Conservation (phyloP, 2,888 invertebrate genomes). For the Orchesella flavescens region DNA sequence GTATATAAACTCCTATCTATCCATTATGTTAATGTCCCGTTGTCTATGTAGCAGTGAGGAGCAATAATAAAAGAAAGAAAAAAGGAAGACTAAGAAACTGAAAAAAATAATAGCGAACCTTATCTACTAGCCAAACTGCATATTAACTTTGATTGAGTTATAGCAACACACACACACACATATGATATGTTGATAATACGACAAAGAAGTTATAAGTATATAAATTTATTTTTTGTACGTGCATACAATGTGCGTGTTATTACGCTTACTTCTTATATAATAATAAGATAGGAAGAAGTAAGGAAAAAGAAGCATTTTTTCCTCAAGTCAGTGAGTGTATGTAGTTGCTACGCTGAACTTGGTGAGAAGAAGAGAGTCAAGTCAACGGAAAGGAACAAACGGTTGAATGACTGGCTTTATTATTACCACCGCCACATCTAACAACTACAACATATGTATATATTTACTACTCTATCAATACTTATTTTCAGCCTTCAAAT, state of each 20-base stretch:
- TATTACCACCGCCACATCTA: slow-evolving; percentile 24
- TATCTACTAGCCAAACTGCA: too few relatives aligned
- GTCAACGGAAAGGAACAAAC: slow-evolving; percentile 41
- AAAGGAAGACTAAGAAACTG: slow-evolving; percentile 1
- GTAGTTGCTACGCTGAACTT: slow-evolving; percentile 17
- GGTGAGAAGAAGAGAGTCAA: background rate
- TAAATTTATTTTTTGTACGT: too few relatives aligned
- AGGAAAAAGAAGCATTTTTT: background rate
- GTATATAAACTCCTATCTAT: background rate
- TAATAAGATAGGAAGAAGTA: too few relatives aligned
- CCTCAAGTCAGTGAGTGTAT: background rate
- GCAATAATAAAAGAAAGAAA: slow-evolving; percentile 13
- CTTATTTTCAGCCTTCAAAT: background rate
- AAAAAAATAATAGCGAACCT: background rate
- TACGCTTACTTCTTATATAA: too few relatives aligned
- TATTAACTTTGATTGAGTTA: too few relatives aligned
- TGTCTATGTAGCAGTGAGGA: slow-evolving; percentile 32
- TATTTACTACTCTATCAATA: background rate
- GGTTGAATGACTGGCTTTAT: slow-evolving; percentile 53
- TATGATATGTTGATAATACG: too few relatives aligned
- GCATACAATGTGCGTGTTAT: too few relatives aligned
- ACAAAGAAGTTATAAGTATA: too few relatives aligned
- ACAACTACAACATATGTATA: background rate
- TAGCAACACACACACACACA: too few relatives aligned
- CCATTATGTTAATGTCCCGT: background rate